phyloP scores from a whole-genome alignment of 1,140 invertebrate genomes.

The Daktulosphaira vitifoliae region DNA sequence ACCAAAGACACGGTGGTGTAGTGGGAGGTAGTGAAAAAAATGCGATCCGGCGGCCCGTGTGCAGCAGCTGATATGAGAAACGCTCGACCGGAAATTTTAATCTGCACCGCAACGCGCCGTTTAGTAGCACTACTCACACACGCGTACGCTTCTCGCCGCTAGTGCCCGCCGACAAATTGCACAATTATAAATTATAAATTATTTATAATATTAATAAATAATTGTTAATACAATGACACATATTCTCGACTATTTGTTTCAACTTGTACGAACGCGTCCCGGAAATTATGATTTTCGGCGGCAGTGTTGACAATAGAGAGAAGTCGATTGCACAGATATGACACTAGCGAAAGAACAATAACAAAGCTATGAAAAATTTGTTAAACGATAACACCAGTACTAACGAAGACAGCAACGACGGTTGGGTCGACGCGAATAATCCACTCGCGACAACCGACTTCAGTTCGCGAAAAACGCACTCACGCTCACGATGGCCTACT shows the following conservation, averaged over 20 bases:
- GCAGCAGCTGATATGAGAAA: conserved; percentile 26
- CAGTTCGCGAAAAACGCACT: not conserved
- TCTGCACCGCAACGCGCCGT: conserved; percentile 10
- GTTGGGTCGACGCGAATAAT: not conserved
- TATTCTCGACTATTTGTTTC: too few species aligned
- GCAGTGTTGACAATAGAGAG: too few species aligned
- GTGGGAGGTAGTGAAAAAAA: not conserved
- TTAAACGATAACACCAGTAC: too few species aligned
- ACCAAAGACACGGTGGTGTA: not conserved
- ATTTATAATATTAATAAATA: too few species aligned
- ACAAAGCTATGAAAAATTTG: too few species aligned
- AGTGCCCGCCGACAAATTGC: too few species aligned
- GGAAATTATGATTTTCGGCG: too few species aligned
- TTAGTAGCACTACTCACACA: not conserved
- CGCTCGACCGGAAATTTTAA: conserved; percentile 32
- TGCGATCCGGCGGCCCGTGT: conserved; percentile 14
- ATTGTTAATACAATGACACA: too few species aligned
- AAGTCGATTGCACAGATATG: too few species aligned
- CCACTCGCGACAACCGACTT: not conserved
- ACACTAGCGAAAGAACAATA: too few species aligned
- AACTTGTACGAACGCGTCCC: too few species aligned
- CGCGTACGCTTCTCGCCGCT: not conserved
- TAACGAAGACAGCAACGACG: not conserved
- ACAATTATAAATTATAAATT: too few species aligned
- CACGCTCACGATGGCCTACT: conserved; percentile 1